Conservation (phyloP, 2,113 vertebrate genomes). For the Pterophyllum scalare region DNA sequence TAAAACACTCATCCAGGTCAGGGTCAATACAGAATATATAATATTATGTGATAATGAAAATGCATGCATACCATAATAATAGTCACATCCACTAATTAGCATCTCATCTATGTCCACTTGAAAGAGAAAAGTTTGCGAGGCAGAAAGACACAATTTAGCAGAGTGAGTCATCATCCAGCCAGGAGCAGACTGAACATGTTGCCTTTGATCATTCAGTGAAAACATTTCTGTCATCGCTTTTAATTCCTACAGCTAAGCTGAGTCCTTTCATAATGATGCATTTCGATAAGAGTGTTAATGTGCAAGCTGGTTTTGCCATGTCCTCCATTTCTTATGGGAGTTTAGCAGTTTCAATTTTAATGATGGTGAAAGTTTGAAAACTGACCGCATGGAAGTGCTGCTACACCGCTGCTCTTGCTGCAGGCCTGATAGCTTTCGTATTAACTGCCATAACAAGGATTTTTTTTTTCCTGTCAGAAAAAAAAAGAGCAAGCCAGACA, state of each 20-base stretch:
- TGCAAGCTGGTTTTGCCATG: conserved; percentile 7
- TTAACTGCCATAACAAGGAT: conserved; percentile 9
- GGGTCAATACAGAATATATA: neutral
- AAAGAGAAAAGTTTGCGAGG: conserved; percentile 28
- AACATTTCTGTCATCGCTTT: conserved; percentile 34
- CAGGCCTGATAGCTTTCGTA: conserved; percentile 33
- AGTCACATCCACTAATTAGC: conserved; percentile 38
- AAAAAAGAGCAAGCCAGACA: conserved; percentile 19
- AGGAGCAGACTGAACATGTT: conserved; percentile 40
- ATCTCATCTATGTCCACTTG: conserved; percentile 4
- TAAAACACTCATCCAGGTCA: neutral
- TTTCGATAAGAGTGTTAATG: conserved; percentile 30
- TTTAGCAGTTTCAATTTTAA: conserved; percentile 5
- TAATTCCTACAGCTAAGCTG: conserved; percentile 29
- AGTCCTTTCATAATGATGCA: conserved; percentile 10
- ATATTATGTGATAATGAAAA: conserved; percentile 31
- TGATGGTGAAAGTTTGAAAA: neutral
- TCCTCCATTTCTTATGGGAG: conserved; percentile 6
- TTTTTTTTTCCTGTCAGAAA: neutral
- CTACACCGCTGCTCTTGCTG: neutral
- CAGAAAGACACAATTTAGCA: neutral
- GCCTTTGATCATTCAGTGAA: conserved; percentile 52
- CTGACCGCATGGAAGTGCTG: conserved; percentile 21
- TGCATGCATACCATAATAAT: conserved; percentile 6
- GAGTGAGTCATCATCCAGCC: conserved; percentile 48